Evolutionary conservation across 2,113 vertebrate species (phyloP).

Genomic region (Australoheros scitulus): DNA sequence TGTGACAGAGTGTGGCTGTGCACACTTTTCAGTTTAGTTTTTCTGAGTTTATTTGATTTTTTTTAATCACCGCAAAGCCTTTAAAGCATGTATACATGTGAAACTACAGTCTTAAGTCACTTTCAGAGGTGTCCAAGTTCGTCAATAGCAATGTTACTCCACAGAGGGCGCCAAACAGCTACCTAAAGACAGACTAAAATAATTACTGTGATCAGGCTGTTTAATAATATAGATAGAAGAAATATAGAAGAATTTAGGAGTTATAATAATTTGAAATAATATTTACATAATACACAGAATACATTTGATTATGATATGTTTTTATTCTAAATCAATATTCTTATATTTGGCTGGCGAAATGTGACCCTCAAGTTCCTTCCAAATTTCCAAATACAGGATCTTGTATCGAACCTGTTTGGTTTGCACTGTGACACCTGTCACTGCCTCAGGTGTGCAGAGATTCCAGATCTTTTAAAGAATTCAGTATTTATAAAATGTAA

Average conservation of each 20-base stretch:
- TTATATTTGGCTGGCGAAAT: neutral
- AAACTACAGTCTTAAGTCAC: neutral
- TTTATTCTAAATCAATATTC: neutral
- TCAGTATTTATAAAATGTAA: neutral
- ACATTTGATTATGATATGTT: neutral
- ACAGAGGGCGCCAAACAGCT: neutral
- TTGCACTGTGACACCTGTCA: neutral
- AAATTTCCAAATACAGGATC: too few relatives aligned
- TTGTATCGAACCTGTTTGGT: neutral
- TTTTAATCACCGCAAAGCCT: neutral
- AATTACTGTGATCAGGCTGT: neutral
- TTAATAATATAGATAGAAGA: neutral
- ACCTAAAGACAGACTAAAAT: neutral
- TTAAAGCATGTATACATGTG: neutral
- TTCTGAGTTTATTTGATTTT: neutral
- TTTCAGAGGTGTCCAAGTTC: accelerated
- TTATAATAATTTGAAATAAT: neutral
- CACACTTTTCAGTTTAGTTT: neutral
- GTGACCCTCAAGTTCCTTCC: neutral
- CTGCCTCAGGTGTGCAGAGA: neutral
- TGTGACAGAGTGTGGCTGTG: neutral
- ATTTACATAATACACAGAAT: neutral
- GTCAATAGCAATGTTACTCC: neutral
- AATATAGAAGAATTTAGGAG: neutral
- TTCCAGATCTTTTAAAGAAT: neutral